A percentile compares a stretch with the other conserved stretches of the same genome.
phyloP scores from a whole-genome alignment of 2,797 vertebrate species.

The Leptodactylus fallax region DNA sequence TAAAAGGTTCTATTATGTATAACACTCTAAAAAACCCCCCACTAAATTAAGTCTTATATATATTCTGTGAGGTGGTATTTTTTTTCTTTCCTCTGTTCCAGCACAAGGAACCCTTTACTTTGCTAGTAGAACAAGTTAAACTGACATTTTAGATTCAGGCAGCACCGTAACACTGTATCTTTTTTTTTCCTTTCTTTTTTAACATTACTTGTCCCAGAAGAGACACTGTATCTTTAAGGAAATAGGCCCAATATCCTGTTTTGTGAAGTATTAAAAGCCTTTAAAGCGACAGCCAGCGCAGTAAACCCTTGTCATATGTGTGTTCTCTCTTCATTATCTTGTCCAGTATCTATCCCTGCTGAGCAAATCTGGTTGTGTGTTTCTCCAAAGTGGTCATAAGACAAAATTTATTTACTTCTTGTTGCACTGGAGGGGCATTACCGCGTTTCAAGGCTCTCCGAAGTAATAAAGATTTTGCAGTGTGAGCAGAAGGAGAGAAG shows the following conservation, averaged over 20 bases:
- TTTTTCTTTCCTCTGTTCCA: background rate
- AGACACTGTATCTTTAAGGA: conserved; percentile 86
- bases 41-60: too few relatives aligned
- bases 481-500: conserved; percentile 85
- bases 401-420: conserved; percentile 89
- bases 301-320: conserved; percentile 86
- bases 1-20: too few relatives aligned
- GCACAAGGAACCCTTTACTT: background rate
- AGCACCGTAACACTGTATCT: conserved; percentile 81
- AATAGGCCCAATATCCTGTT: conserved; percentile 83
- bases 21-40: too few relatives aligned
- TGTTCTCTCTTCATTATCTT: conserved; percentile 89
- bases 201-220: conserved; percentile 82
- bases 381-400: conserved; percentile 90
- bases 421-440: conserved; percentile 86
- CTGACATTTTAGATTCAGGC: conserved; percentile 79
- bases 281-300: conserved; percentile 87
- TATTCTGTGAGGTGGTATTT: too few relatives aligned
- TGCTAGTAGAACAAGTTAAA: conserved; percentile 70
- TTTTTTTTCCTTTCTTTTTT: conserved; percentile 73
- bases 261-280: conserved; percentile 87
- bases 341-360: conserved; percentile 87
- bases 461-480: conserved; percentile 89
- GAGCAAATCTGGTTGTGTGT: conserved; percentile 88
- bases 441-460: conserved; percentile 82